Base-by-base conservation (phyloP, 1,140 invertebrate species). In the Drosophila eugracilis region DNA sequence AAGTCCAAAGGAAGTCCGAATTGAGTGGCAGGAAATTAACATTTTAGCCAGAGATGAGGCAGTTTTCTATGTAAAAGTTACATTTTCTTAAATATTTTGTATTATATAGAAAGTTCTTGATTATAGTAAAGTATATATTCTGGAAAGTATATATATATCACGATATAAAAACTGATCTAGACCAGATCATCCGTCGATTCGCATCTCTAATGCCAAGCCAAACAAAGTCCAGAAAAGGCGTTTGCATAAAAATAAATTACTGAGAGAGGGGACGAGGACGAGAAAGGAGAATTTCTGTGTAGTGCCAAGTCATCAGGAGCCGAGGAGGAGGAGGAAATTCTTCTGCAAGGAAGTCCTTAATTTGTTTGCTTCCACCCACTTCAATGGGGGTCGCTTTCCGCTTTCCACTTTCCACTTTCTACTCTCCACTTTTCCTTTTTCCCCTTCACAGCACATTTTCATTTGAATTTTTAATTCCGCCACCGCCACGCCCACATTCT, bases 391-490 rank as follows among this genome's bases (percentile, higher is more conserved):
- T 12, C 12, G 14, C 26, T 21, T 15, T 37, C 1, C 19, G 5
- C n/a, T n/a, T n/a, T n/a, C n/a, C n/a, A n/a, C n/a, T n/a, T n/a
- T n/a, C n/a, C n/a, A n/a, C n/a, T n/a, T n/a, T n/a, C n/a, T n/a
- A n/a, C n/a, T n/a, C 37, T 17, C 30, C 37, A 5, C 36, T 2
- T 14, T 24, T 37, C 10, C 26, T 10, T 44, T 41, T 9, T 19
- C 32, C 7, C 30, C 41, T n/a, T 21, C 34, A 42, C 28, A 49
- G 76, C 66, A 58, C 63, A 85, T 86, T 86, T 86, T 86, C 81
- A 85, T 85, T 85, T 86, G 81, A 85, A 85, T 86, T 86, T 85
- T 81, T 86, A 85, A 85, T 85, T 85, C 77, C 41, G 14, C 70
- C 59, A 53, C 77, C 41, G 14, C 70, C 59, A 53, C 49, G 45